These are phyloP conservation scores for Labeo calbasu DNA, from an alignment of 2,797 vertebrate genomes.

Conservation along the genomic window DNA sequence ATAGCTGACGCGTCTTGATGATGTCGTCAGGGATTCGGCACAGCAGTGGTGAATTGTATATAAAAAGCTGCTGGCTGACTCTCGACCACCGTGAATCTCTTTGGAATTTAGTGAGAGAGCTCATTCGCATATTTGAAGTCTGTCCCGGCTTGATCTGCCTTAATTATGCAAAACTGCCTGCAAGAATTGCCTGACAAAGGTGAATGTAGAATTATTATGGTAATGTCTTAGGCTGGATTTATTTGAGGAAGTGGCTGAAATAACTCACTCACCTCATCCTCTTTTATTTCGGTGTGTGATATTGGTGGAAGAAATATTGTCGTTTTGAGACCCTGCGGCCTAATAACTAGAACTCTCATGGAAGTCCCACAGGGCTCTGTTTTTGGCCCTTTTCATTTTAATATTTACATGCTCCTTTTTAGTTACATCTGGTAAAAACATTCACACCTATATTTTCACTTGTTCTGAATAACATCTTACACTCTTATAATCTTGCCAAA, in stretches of 20 bases:
- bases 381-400: neutral
- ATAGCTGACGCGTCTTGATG: slow-evolving; percentile 35
- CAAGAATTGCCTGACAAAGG: slow-evolving; percentile 31
- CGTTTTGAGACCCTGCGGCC: neutral
- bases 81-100: slow-evolving; percentile 25
- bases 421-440: neutral
- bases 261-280: neutral
- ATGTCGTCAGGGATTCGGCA: slow-evolving; percentile 38
- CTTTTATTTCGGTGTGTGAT: slow-evolving; percentile 10
- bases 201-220: slow-evolving; percentile 48
- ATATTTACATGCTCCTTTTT: neutral
- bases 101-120: slow-evolving; percentile 36
- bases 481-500: neutral
- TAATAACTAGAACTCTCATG: neutral
- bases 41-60: slow-evolving; percentile 24
- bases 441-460: no score
- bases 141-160: slow-evolving; percentile 22
- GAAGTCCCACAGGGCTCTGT: neutral
- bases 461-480: neutral
- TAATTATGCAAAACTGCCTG: slow-evolving; percentile 38
- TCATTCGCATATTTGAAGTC: neutral
- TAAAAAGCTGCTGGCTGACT: slow-evolving; percentile 35
- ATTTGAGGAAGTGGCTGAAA: slow-evolving; percentile 14
- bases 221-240: slow-evolving; percentile 27
- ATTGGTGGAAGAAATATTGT: neutral